Evolutionary conservation across 2,888 invertebrate species (phyloP).

Genomic region (Troides helena): DNA sequence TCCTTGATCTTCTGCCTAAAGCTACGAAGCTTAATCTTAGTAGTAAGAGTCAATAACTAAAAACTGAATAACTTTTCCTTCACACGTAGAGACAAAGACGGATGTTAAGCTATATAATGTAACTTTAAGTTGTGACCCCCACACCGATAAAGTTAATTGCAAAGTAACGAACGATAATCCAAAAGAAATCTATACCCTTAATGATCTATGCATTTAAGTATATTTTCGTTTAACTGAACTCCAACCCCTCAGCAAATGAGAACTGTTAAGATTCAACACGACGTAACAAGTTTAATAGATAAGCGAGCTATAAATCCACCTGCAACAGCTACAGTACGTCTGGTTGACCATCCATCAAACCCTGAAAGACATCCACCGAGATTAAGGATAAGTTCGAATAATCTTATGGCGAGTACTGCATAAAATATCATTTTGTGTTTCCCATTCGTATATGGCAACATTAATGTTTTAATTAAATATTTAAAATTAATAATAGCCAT

Average conservation of each 20-base stretch:
- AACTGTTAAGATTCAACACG: slow-evolving; percentile 35
- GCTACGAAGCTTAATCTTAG: too few relatives aligned
- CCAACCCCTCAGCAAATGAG: slow-evolving; percentile 26
- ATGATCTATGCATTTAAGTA: background rate
- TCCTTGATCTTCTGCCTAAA: too few relatives aligned
- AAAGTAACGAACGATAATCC: background rate
- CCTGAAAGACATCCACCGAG: slow-evolving; percentile 48
- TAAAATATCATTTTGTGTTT: slow-evolving; percentile 20
- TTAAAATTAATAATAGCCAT: too few relatives aligned
- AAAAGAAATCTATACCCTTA: background rate
- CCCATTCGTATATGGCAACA: background rate
- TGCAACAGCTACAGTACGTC: slow-evolving; percentile 32
- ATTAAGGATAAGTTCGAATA: slow-evolving; percentile 22
- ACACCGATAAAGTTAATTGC: slow-evolving; percentile 3
- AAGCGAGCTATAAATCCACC: slow-evolving; percentile 36
- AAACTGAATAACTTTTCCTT: too few relatives aligned
- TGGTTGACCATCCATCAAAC: slow-evolving; percentile 38
- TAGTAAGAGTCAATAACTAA: too few relatives aligned
- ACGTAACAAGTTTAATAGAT: slow-evolving; percentile 45
- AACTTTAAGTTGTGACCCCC: slow-evolving; percentile 16
- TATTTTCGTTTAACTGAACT: background rate
- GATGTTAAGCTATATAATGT: slow-evolving; percentile 3
- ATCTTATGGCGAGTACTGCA: slow-evolving; percentile 16
- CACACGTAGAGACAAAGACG: background rate
- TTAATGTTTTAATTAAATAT: background rate